Percentiles rank a stretch among this genome's conserved stretches.
phyloP scores from a whole-genome alignment of 1,140 invertebrate species.

The Pseudoatta argentina region DNA sequence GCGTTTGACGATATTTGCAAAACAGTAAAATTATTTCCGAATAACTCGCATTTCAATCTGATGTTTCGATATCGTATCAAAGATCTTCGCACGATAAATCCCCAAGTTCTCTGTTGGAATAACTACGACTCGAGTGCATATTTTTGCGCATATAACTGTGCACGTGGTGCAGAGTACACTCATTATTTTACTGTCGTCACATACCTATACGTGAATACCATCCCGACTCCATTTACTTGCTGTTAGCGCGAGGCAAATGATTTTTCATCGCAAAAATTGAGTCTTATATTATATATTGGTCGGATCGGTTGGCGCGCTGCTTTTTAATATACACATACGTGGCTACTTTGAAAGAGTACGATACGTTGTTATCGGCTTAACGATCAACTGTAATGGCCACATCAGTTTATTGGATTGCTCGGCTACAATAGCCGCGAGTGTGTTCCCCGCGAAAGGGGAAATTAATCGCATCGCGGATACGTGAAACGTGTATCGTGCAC shows the following conservation, averaged over 20 bases:
- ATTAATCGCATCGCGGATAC: constrained; percentile 66
- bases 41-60: constrained; percentile 24
- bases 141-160: neutral
- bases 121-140: neutral
- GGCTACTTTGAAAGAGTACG: constrained; percentile 36
- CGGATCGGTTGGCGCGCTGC: neutral
- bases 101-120: neutral
- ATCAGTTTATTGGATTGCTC: constrained; percentile 65
- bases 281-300: constrained; percentile 19
- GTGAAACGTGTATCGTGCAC: constrained; percentile 34
- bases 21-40: constrained; percentile 19
- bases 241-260: constrained; percentile 54
- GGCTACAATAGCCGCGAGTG: constrained; percentile 63
- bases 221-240: constrained; percentile 49
- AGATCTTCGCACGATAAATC: constrained; percentile 6
- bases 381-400: constrained; percentile 66
- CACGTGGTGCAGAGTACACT: neutral
- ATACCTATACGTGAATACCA: neutral
- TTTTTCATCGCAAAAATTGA: constrained; percentile 53
- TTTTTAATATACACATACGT: constrained; percentile 48
- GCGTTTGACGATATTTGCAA: constrained; percentile 27
- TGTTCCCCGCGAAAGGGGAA: constrained; percentile 22
- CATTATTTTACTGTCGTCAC: neutral
- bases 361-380: constrained; percentile 59
- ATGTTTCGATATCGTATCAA: neutral